A percentile compares a stretch with the other conserved stretches of the same genome.
Conservation (phyloP, 30 jellyfish, hydroid and myxozoan species). For the Aurelia coerulea region DNA sequence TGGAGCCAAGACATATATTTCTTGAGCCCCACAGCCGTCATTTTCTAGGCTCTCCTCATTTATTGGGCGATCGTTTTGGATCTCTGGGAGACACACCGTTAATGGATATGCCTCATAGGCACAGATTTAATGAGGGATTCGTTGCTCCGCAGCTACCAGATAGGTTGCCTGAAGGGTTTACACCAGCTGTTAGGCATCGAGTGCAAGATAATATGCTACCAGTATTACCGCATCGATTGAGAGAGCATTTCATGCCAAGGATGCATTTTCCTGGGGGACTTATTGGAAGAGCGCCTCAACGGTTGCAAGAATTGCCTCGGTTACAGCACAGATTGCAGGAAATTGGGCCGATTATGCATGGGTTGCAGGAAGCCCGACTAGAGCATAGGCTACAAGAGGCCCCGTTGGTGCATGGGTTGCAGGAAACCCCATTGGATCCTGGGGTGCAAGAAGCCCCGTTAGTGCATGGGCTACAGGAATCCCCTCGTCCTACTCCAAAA, state of each 20-base stretch:
- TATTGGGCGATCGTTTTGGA: constrained; percentile 25
- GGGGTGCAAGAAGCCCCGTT: constrained; percentile 18
- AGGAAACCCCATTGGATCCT: not conserved
- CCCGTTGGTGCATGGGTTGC: not conserved
- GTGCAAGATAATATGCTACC: constrained; percentile 21
- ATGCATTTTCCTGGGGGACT: constrained; percentile 30
- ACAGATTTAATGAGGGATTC: constrained; percentile 38
- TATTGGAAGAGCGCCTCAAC: constrained; percentile 3
- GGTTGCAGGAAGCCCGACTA: constrained; percentile 5
- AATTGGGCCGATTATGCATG: constrained; percentile 3
- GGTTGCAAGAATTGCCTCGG: constrained; percentile 26
- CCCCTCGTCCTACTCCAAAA: constrained; percentile 2
- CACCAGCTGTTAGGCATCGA: constrained; percentile 1
- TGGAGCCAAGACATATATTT: constrained; percentile 53
- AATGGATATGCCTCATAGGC: constrained; percentile 37
- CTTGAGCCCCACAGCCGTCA: constrained; percentile 49
- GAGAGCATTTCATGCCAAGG: not conserved
- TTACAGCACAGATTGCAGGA: constrained; percentile 30
- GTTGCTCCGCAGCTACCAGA: constrained; percentile 16
- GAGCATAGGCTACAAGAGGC: constrained; percentile 14
- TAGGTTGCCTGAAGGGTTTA: constrained; percentile 11
- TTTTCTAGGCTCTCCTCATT: constrained; percentile 21
- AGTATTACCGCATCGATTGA: constrained; percentile 26
- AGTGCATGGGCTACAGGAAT: not conserved
- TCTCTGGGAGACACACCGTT: constrained; percentile 67